These are phyloP conservation scores for Andrena dorsata DNA, from an alignment of 2,888 invertebrate genomes.

Conservation along the genomic window DNA sequence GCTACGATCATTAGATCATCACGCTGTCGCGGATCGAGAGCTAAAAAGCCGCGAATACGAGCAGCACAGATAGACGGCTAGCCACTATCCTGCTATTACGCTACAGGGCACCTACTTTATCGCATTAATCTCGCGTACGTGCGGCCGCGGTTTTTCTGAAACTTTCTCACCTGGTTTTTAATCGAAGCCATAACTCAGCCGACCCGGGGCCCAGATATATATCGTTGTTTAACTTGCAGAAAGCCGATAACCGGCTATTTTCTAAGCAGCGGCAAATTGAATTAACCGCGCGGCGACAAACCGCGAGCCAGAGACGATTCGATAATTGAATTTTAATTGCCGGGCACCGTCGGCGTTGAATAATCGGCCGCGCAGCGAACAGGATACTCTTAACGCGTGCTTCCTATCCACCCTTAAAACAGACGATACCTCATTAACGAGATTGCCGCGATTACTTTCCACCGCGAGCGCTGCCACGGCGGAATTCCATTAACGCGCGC, in stretches of 20 bases:
- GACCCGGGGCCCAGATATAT: constrained; percentile 17
- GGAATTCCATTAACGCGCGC: constrained; percentile 52
- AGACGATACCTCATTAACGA: constrained; percentile 37
- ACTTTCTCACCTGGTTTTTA: constrained; percentile 55
- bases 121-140: constrained; percentile 48
- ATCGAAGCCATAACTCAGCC: constrained; percentile 52
- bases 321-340: constrained; percentile 60
- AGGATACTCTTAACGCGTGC: constrained; percentile 12
- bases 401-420: not conserved
- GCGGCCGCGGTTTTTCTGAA: constrained; percentile 33
- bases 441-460: constrained; percentile 41
- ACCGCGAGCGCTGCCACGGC: constrained; percentile 8
- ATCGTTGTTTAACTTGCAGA: constrained; percentile 39
- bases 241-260: constrained; percentile 44
- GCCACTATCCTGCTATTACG: constrained; percentile 47
- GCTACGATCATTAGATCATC: constrained; percentile 35
- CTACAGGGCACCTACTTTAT: constrained; percentile 48
- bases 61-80: constrained; percentile 34
- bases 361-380: constrained; percentile 17
- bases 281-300: constrained; percentile 37
- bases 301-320: constrained; percentile 11
- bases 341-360: not conserved
- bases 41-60: constrained; percentile 34
- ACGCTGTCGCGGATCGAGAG: constrained; percentile 34
- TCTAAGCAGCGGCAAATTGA: constrained; percentile 43